Evolutionary conservation across 2,888 invertebrate species (phyloP), one percentile per base, ranked within the genome.

Genomic region (Leptura quadrifasciata): DNA sequence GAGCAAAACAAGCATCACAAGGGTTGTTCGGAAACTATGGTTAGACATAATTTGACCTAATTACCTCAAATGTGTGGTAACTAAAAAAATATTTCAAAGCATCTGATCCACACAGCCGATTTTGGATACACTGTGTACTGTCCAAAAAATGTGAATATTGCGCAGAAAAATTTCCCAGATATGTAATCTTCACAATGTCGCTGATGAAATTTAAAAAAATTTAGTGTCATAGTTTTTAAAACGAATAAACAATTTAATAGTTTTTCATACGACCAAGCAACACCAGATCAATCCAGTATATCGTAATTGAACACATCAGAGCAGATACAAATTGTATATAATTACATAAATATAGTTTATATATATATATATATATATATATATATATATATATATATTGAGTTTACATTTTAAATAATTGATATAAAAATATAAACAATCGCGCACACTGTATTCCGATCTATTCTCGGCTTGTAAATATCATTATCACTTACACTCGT

Each of bases 401-500:
- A 1, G 31, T 9, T 18, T 35, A 9, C 2, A 17, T 18, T 61
- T 39, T 35, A 17, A 63, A 18, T 20, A 18, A 39, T 63, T 35
- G 20, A 39, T 39, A 63, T 18, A 63, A 63, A 63, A 15, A 15
- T 65, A 35, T 52, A 47, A 65, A 65, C 20, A 47, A n/a, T 27
- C 12, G n/a, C 24, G 18, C 5, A 10, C 21, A 21, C n/a, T 52
- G 47, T 9, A 21, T n/a, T 64, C 24, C 17, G 9, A 24, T 65
- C 47, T 65, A 65, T 47, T 65, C 52, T 65, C 52, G 21, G 24
- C 18, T 52, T n/a, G 52, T 65, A 63, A 63, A 63, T 20, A 63
- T 2, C 39, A 47, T 65, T 65, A 21, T 47, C n/a, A 65, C 24
- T 63, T 6, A 63, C 31, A 63, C 39, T 31, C 27, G 18, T 35